These are phyloP conservation scores for Chaetophractus vellerosus DNA, from an alignment of 2,797 vertebrate genomes.

Conservation along the genomic window DNA sequence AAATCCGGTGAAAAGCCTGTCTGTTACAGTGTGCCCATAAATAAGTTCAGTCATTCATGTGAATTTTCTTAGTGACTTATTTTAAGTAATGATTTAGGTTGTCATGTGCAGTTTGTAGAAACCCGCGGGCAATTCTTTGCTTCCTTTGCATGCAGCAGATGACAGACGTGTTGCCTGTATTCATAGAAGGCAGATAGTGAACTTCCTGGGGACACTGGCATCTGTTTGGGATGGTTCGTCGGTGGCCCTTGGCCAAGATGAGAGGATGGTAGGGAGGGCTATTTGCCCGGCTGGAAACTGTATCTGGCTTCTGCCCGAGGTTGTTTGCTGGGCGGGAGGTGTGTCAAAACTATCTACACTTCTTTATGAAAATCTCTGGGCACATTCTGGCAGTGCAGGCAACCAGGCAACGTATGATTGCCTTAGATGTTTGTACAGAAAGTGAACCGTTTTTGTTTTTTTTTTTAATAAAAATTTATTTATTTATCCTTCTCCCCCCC, in stretches of 20 bases:
- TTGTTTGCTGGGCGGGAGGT: background rate
- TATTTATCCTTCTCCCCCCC: too few species aligned
- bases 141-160: background rate
- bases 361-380: background rate
- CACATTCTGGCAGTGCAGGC: background rate
- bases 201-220: background rate
- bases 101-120: constrained; percentile 34
- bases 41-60: constrained; percentile 35
- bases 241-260: background rate
- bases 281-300: background rate
- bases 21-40: constrained; percentile 1
- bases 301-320: background rate
- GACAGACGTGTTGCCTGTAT: background rate
- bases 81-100: background rate
- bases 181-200: constrained; percentile 9
- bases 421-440: background rate
- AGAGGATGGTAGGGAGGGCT: background rate
- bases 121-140: background rate
- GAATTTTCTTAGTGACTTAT: constrained; percentile 38
- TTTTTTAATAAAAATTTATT: too few species aligned
- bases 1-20: too few species aligned
- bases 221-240: background rate
- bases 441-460: background rate
- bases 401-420: background rate
- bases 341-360: background rate